Evolutionary conservation across 2,113 vertebrate genomes (phyloP).

Genomic region (Clarias batrachus): DNA sequence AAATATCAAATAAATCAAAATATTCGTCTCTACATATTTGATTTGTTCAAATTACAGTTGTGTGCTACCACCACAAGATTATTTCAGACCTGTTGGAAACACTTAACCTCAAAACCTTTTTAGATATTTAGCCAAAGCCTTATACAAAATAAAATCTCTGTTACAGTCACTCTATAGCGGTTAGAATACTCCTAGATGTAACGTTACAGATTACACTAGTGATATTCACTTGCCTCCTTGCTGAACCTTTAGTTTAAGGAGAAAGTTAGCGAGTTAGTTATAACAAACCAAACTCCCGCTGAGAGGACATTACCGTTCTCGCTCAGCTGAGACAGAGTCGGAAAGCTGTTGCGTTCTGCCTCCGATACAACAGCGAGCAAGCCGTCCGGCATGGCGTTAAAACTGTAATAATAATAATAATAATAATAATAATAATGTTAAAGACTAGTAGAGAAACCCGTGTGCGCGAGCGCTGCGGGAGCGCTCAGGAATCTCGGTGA

Average conservation of each 20-base stretch:
- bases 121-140: neutral
- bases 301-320: constrained; percentile 52
- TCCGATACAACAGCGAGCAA: constrained; percentile 50
- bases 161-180: neutral
- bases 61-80: too few species aligned
- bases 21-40: too few species aligned
- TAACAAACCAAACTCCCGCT: neutral
- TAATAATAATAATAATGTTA: neutral
- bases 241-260: neutral
- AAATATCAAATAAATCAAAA: too few species aligned
- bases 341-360: constrained; percentile 44
- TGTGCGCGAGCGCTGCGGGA: neutral
- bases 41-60: too few species aligned
- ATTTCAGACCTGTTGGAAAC: too few species aligned
- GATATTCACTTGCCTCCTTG: neutral
- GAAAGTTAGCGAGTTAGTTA: neutral
- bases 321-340: constrained; percentile 56
- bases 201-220: neutral
- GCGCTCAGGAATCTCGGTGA: neutral
- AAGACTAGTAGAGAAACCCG: neutral
- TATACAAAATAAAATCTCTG: neutral
- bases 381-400: constrained; percentile 53
- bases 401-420: neutral
- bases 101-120: neutral
- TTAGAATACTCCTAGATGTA: neutral